phyloP scores from a whole-genome alignment of 2,113 vertebrate species.

The Tor tambroides region DNA sequence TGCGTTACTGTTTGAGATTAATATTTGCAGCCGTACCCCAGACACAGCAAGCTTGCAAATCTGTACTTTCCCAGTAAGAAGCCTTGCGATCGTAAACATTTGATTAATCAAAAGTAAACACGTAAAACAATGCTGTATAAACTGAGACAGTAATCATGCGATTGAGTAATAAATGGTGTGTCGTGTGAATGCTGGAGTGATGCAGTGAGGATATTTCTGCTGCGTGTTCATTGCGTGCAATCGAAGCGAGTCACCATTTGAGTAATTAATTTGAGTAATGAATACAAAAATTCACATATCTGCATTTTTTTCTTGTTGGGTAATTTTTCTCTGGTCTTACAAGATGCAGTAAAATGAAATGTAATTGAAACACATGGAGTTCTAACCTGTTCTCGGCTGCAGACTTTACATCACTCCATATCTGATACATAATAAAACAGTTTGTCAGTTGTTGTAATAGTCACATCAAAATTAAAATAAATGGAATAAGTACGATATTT shows the following conservation, averaged over 20 bases:
- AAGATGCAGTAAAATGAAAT: conserved; percentile 50
- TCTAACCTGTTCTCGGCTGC: conserved; percentile 10
- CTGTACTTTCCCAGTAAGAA: conserved; percentile 1
- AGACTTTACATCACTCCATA: conserved; percentile 31
- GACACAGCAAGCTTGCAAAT: conserved; percentile 34
- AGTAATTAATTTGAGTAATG: conserved; percentile 59
- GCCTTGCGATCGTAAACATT: conserved; percentile 13
- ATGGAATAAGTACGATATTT: conserved; percentile 25
- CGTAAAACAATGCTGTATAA: conserved; percentile 3
- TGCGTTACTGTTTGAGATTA: conserved; percentile 53
- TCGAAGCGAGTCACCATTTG: conserved; percentile 50
- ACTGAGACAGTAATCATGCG: conserved; percentile 17
- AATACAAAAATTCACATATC: conserved; percentile 45
- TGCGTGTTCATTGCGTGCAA: conserved; percentile 40
- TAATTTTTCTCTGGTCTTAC: conserved; percentile 33
- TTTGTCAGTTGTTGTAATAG: conserved; percentile 48
- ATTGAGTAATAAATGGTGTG: conserved; percentile 5
- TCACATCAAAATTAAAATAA: conserved; percentile 33
- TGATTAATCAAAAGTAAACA: conserved; percentile 34
- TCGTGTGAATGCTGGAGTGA: conserved; percentile 16
- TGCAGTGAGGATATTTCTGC: conserved; percentile 34
- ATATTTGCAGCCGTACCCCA: conserved; percentile 27
- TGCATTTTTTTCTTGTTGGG: conserved; percentile 45
- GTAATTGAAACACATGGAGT: conserved; percentile 36
- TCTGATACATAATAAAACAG: conserved; percentile 44